A percentile compares a stretch with the other conserved stretches of the same genome.
Conservation (phyloP, 2,113 vertebrate genomes). For the Crotalus viridis region DNA sequence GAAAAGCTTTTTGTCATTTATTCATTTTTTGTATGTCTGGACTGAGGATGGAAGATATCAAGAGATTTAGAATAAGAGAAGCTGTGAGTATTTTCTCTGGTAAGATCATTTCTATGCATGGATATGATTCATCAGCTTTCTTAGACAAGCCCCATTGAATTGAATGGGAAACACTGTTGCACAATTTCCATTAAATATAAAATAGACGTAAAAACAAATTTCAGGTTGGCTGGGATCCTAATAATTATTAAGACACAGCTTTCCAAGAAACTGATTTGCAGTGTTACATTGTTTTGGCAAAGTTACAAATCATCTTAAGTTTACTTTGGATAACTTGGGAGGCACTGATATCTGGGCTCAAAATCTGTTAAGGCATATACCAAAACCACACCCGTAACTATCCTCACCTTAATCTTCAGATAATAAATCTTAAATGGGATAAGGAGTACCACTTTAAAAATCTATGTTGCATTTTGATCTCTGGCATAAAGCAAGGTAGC, state of each 20-base stretch:
- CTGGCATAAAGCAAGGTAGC: conserved; percentile 63
- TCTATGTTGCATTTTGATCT: conserved; percentile 58
- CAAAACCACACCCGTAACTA: conserved; percentile 67
- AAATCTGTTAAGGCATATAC: conserved; percentile 82
- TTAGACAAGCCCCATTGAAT: neutral
- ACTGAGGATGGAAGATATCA: conserved; percentile 63
- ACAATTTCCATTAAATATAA: neutral
- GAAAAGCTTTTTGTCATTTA: conserved; percentile 66
- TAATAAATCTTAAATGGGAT: conserved; percentile 68
- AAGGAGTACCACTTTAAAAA: conserved; percentile 55
- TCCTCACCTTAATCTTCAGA: conserved; percentile 43
- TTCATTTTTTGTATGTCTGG: conserved; percentile 57
- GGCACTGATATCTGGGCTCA: conserved; percentile 74
- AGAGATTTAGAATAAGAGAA: conserved; percentile 58
- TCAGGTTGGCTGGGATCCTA: neutral
- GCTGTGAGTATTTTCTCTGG: conserved; percentile 11
- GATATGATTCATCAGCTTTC: neutral
- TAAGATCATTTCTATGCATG: conserved; percentile 63
- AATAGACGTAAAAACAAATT: neutral
- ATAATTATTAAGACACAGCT: conserved; percentile 62
- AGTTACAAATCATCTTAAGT: conserved; percentile 53
- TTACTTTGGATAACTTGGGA: conserved; percentile 71
- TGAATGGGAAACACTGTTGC: neutral
- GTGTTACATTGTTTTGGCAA: conserved; percentile 70
- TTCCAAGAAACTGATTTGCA: conserved; percentile 55